phyloP scores from a whole-genome alignment of 2,797 vertebrate genomes.

The Rhynchonycteris naso region DNA sequence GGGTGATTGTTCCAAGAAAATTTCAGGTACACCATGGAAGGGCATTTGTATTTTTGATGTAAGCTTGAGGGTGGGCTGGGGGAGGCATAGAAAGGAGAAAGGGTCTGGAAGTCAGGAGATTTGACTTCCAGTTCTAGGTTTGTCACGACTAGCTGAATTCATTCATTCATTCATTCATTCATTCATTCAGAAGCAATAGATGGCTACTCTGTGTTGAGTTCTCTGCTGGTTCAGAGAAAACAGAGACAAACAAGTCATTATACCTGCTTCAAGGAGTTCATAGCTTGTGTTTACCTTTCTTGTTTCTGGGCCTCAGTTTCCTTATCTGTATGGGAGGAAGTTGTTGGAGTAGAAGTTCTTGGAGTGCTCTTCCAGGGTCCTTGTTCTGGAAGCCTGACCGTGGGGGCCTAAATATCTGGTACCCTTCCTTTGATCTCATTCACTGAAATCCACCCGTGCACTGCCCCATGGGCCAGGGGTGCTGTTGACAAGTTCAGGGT shows the following conservation, averaged over 20 bases:
- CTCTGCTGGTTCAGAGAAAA: not conserved
- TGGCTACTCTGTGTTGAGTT: not conserved
- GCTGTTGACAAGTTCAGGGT: not conserved
- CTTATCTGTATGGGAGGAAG: not conserved
- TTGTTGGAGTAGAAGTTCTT: not conserved
- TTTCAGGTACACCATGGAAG: not conserved
- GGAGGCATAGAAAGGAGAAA: not conserved
- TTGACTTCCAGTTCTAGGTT: not conserved
- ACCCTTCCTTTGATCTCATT: not conserved
- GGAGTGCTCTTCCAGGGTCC: not conserved
- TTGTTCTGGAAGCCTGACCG: not conserved
- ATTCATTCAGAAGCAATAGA: not conserved
- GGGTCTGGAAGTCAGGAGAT: not conserved
- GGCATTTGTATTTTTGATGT: not conserved
- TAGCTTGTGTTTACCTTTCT: not conserved
- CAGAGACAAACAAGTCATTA: not conserved
- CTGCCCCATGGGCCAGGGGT: not conserved
- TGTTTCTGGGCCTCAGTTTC: not conserved
- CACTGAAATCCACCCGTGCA: not conserved
- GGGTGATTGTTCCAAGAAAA: conserved; percentile 37
- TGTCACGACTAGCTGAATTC: not conserved
- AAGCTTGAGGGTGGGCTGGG: not conserved
- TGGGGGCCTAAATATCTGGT: not conserved
- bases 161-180: not conserved
- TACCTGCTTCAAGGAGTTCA: not conserved